These are phyloP conservation scores for Macrotis lagotis DNA, from an alignment of 2,113 vertebrate species.

Conservation along the genomic window DNA sequence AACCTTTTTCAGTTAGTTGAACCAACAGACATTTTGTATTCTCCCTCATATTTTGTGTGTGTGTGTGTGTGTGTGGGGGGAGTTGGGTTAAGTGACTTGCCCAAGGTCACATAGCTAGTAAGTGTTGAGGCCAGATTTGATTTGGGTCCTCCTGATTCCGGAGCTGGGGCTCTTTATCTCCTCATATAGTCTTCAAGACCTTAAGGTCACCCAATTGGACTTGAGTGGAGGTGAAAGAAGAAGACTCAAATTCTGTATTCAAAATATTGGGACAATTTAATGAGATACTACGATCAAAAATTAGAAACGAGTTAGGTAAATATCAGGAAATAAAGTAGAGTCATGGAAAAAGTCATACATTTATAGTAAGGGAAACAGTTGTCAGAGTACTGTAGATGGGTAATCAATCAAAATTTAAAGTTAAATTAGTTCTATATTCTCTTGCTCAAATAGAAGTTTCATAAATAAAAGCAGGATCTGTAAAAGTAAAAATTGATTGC, in stretches of 20 bases:
- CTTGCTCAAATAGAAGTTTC: not conserved
- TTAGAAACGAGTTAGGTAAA: conserved; percentile 19
- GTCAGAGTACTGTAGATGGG: not conserved
- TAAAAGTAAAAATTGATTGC: not conserved
- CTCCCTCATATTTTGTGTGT: not conserved
- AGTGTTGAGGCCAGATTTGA: too few species aligned
- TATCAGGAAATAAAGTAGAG: not conserved
- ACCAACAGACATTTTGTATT: not conserved
- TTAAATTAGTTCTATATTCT: conserved; percentile 34
- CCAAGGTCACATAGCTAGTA: not conserved
- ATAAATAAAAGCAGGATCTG: not conserved
- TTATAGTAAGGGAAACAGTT: conserved; percentile 17
- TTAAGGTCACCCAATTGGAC: not conserved
- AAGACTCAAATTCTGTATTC: not conserved
- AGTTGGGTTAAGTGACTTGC: not conserved
- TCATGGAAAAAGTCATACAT: not conserved
- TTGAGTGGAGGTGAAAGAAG: not conserved
- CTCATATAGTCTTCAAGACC: not conserved
- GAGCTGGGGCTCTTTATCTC: not conserved
- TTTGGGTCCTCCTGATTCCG: not conserved
- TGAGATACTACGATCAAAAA: not conserved
- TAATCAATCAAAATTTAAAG: conserved; percentile 39
- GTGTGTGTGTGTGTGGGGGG: too few species aligned
- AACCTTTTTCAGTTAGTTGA: not conserved
- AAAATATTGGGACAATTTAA: conserved; percentile 13